Percentiles rank a stretch among this genome's conserved stretches.
Conservation (phyloP, 2,888 invertebrate species). For the Enoplolaimus lenunculus region DNA sequence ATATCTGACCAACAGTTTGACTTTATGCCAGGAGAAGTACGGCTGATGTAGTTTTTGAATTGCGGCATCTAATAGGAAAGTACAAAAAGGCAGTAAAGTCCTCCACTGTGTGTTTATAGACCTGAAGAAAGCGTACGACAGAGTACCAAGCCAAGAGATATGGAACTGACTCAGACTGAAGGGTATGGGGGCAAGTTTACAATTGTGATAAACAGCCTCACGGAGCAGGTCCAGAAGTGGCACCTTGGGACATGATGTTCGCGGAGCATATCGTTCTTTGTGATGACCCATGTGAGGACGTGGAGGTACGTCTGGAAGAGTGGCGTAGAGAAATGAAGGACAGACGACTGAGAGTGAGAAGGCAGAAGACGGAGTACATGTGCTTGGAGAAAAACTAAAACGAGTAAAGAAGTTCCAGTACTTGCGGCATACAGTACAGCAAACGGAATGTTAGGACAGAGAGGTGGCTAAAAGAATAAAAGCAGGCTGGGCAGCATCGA, state of each 20-base stretch:
- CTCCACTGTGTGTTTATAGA: not conserved
- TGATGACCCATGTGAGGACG: not conserved
- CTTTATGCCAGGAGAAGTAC: not conserved
- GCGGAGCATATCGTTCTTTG: not conserved
- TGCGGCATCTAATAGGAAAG: not conserved
- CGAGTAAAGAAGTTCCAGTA: not conserved
- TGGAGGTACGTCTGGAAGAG: not conserved
- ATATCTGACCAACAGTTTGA: not conserved
- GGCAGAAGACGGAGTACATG: not conserved
- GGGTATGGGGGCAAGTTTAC: not conserved
- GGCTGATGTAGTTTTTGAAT: not conserved
- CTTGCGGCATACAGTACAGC: not conserved
- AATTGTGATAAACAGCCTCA: not conserved
- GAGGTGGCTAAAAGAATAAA: not conserved
- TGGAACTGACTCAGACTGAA: not conserved
- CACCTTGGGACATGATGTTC: slow-evolving; percentile 10
- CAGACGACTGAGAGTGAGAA: not conserved
- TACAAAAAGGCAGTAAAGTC: not conserved
- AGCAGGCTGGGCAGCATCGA: not conserved
- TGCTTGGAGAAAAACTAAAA: not conserved
- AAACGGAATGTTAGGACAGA: not conserved
- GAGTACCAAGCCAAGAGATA: not conserved
- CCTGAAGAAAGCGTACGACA: not conserved
- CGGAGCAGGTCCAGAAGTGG: not conserved
- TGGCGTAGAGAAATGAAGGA: not conserved